Evolutionary conservation across 2,113 vertebrate species (phyloP).

Genomic region (Malurus alboscapulatus): DNA sequence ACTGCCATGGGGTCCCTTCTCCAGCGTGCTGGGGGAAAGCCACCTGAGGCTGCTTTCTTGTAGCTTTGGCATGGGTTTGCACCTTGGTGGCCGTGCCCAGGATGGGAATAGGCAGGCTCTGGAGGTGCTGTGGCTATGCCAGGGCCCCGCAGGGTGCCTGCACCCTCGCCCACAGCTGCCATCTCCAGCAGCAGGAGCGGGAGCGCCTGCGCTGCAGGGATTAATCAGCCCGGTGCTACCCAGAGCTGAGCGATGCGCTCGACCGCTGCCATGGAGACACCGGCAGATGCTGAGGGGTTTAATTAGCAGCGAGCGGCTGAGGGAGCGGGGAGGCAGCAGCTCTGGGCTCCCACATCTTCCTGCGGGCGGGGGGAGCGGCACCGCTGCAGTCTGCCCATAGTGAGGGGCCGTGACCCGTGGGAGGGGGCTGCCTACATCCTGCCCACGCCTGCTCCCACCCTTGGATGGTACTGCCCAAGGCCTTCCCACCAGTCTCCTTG

Average conservation of each 20-base stretch:
- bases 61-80: not conserved
- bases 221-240: conserved; percentile 59
- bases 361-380: not conserved
- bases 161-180: conserved; percentile 46
- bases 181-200: conserved; percentile 26
- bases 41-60: not conserved
- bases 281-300: conserved; percentile 64
- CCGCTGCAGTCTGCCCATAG: not conserved
- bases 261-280: conserved; percentile 67
- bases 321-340: not conserved
- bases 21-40: rapidly evolving
- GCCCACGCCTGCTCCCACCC: not conserved
- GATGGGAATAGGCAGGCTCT: not conserved
- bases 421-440: not conserved
- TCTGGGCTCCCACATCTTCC: conserved; percentile 31
- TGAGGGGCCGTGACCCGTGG: not conserved
- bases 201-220: conserved; percentile 45
- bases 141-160: not conserved
- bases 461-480: not conserved
- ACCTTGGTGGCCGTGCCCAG: rapidly evolving
- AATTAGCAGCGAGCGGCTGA: conserved; percentile 56
- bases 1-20: not conserved
- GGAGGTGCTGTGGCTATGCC: not conserved
- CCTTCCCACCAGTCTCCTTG: not conserved
- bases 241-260: conserved; percentile 33